Evolutionary conservation across 2,113 vertebrate genomes (phyloP), one percentile per base, ranked within the genome.

Genomic region (Oreochromis aureus): DNA sequence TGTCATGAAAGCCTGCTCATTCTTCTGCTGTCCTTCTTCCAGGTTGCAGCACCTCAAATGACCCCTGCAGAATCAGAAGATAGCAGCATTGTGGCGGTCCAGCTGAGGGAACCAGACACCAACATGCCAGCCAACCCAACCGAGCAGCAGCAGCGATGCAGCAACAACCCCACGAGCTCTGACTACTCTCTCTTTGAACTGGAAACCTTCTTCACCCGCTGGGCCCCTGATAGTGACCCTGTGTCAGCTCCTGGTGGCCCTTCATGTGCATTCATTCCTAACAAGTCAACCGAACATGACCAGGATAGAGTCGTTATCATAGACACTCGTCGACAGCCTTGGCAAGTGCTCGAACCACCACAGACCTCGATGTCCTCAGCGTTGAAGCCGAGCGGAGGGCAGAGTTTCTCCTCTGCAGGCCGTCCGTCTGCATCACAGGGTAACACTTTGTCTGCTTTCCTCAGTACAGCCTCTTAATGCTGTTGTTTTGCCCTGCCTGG

Each of bases 111-210:
- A 3, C 63, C 80, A 4, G 92, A 94, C 79, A 91, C 80, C 89
- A 90, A 81, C 87, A 76, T 86, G 12, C 22, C 87, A 4, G 51
- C 89, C 46, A 91, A 71, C 44, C 83, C 80, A 39, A 81, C 51
- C 27, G 13, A 78, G 59, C 71, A 27, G 30, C 69, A 56, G 19
- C 80, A 80, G 10, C 80, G 55, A 41, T 16, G 46, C 80, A 54
- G 8, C 34, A 53, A n/a, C 48, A 51, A 13, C 44, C 32, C 83
- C 2, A 46, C 80, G 2, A 69, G 73, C 41, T 87, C 88, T 0
- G 93, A 95, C 4, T 95, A 86, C 86, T 91, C 92, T 11, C 69
- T 95, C 86, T 95, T 93, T 82, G 96, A 96, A 5, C 86, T 94
- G 22, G 94, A 95, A 84, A 92, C 89, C 1, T 92, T 95, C 78